These are phyloP conservation scores for western clawed frog (Xenopus tropicalis) DNA, from an alignment of 2,113 vertebrate genomes.

Conservation along the genomic window DNA sequence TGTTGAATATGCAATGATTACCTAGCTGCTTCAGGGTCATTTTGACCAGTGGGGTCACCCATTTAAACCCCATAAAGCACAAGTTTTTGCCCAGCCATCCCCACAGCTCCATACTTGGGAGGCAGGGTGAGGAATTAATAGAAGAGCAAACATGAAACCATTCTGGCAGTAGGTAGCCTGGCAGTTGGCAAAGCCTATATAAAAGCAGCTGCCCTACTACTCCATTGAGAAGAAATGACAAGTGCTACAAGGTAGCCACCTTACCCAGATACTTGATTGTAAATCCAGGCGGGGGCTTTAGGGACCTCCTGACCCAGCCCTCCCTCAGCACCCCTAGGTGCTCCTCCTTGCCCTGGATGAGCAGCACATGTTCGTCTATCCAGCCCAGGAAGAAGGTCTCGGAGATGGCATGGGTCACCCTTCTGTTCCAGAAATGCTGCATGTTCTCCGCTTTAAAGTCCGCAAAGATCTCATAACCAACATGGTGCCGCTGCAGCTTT, in stretches of 20 bases:
- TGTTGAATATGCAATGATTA: too few species aligned
- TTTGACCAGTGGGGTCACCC: too few species aligned
- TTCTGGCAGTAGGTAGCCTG: too few species aligned
- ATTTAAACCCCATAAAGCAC: too few species aligned
- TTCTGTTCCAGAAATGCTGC: slow-evolving; percentile 89
- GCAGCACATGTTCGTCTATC: slow-evolving; percentile 94
- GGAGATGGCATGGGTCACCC: slow-evolving; percentile 83
- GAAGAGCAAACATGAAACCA: too few species aligned
- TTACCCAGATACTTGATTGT: slow-evolving; percentile 92
- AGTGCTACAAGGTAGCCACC: slow-evolving; percentile 27
- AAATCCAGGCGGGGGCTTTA: slow-evolving; percentile 88
- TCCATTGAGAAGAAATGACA: too few species aligned
- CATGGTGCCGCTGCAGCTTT: slow-evolving; percentile 76
- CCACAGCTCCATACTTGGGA: too few species aligned
- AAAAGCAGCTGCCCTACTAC: too few species aligned
- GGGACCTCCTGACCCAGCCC: slow-evolving; percentile 87
- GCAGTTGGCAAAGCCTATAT: too few species aligned
- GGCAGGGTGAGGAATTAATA: too few species aligned
- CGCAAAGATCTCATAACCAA: slow-evolving; percentile 93
- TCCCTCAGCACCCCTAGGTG: slow-evolving; percentile 90
- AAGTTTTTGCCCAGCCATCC: too few species aligned
- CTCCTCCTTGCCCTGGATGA: slow-evolving; percentile 92
- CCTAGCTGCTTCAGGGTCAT: too few species aligned
- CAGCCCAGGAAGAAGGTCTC: slow-evolving; percentile 95
- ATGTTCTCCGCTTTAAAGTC: slow-evolving; percentile 95